Conservation (phyloP, 1,140 invertebrate genomes). For the Anastrepha ludens region DNA sequence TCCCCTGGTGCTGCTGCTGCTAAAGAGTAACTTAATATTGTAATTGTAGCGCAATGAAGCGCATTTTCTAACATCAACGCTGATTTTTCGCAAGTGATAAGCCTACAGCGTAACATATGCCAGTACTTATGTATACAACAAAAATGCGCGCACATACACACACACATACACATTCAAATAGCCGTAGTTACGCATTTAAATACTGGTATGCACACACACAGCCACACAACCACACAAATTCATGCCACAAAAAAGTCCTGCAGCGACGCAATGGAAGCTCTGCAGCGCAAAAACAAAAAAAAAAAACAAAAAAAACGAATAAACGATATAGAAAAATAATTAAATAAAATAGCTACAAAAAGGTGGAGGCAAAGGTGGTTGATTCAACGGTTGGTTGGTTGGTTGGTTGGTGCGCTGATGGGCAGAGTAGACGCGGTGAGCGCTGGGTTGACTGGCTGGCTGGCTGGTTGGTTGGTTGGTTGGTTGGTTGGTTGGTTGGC, state of each 20-base stretch:
- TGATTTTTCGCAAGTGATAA: slow-evolving; percentile 73
- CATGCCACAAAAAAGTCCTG: not conserved
- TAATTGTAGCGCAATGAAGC: slow-evolving; percentile 74
- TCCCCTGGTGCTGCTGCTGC: not conserved
- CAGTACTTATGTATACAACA: slow-evolving; percentile 10
- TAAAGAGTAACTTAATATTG: slow-evolving; percentile 73
- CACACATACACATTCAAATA: not conserved
- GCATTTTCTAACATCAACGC: slow-evolving; percentile 61
- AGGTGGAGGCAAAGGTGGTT: slow-evolving; percentile 36
- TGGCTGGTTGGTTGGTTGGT: not conserved
- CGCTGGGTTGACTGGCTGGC: slow-evolving; percentile 1
- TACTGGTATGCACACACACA: too few relatives aligned
- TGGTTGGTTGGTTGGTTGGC: not conserved
- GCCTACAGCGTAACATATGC: slow-evolving; percentile 54
- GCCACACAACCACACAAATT: too few relatives aligned
- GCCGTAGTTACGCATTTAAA: too few relatives aligned
- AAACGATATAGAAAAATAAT: not conserved
- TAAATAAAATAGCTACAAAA: not conserved
- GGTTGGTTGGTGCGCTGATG: slow-evolving; percentile 37
- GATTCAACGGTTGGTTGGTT: slow-evolving; percentile 42
- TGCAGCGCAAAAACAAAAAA: not conserved
- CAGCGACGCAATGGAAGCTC: not conserved
- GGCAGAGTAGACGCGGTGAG: not conserved
- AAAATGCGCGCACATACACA: not conserved
- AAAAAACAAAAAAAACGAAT: too few relatives aligned